Evolutionary conservation across 1,140 invertebrate genomes (phyloP).

Genomic region (Plectrocnemia conspersa): DNA sequence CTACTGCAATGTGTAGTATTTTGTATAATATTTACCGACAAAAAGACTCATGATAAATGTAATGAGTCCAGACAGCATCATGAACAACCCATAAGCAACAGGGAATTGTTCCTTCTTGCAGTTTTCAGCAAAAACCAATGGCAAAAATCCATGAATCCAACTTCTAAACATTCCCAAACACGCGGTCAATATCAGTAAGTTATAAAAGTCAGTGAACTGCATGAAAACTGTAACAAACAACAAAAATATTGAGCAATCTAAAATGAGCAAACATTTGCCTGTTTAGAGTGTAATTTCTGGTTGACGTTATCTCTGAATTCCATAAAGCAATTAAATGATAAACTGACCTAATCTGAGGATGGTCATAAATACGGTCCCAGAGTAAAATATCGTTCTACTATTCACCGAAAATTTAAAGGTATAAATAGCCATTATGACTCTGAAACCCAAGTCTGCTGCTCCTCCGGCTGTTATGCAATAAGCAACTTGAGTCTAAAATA

Average conservation of each 20-base stretch:
- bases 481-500: conserved; percentile 26
- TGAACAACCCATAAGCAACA: conserved; percentile 60
- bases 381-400: conserved; percentile 28
- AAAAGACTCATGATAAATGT: conserved; percentile 45
- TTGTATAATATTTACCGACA: conserved; percentile 41
- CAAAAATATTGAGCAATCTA: neutral
- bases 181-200: conserved; percentile 49
- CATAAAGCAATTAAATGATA: neutral
- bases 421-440: conserved; percentile 18
- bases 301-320: neutral
- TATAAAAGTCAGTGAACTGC: conserved; percentile 44
- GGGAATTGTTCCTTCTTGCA: conserved; percentile 56
- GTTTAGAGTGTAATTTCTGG: neutral
- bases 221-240: conserved; percentile 43
- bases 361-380: conserved; percentile 20
- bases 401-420: conserved; percentile 22
- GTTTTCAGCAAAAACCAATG: conserved; percentile 58
- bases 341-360: conserved; percentile 26
- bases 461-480: conserved; percentile 29
- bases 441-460: conserved; percentile 22
- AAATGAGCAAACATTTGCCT: neutral
- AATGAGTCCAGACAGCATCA: conserved; percentile 51
- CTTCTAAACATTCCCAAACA: conserved; percentile 54
- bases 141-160: conserved; percentile 53
- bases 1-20: too few species aligned